phyloP scores from a whole-genome alignment of 2,888 invertebrate genomes.

The Eupithecia exiguata region DNA sequence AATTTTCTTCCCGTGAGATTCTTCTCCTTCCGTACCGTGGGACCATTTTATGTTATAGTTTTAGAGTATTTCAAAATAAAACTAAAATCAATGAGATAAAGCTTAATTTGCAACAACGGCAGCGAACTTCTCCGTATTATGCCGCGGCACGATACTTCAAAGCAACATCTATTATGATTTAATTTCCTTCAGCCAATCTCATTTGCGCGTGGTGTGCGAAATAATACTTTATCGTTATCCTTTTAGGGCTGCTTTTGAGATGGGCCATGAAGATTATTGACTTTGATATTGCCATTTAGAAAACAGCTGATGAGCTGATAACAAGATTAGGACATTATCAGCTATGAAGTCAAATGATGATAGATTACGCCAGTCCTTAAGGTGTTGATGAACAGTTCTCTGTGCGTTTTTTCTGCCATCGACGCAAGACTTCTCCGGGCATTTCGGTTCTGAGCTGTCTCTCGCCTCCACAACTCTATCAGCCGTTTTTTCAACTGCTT shows the following conservation, averaged over 20 bases:
- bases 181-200: constrained; percentile 50
- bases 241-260: not conserved
- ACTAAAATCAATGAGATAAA: constrained; percentile 4
- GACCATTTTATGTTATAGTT: not conserved
- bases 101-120: constrained; percentile 6
- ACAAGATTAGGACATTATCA: constrained; percentile 5
- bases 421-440: not conserved
- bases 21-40: not conserved
- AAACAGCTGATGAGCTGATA: constrained; percentile 14
- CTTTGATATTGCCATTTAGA: constrained; percentile 5
- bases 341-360: constrained; percentile 8
- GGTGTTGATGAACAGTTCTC: not conserved
- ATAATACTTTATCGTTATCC: constrained; percentile 15
- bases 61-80: constrained; percentile 2
- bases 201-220: constrained; percentile 25
- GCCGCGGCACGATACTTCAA: constrained; percentile 53
- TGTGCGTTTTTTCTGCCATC: not conserved
- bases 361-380: not conserved
- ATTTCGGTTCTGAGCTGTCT: not conserved
- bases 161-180: constrained; percentile 59
- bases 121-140: constrained; percentile 39
- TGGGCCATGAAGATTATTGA: not conserved
- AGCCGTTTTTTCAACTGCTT: no score
- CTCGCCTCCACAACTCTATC: not conserved
- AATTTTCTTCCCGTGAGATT: not conserved